phyloP scores from a whole-genome alignment of 2,888 invertebrate genomes.

The Sinopyrophorus schimmeli region DNA sequence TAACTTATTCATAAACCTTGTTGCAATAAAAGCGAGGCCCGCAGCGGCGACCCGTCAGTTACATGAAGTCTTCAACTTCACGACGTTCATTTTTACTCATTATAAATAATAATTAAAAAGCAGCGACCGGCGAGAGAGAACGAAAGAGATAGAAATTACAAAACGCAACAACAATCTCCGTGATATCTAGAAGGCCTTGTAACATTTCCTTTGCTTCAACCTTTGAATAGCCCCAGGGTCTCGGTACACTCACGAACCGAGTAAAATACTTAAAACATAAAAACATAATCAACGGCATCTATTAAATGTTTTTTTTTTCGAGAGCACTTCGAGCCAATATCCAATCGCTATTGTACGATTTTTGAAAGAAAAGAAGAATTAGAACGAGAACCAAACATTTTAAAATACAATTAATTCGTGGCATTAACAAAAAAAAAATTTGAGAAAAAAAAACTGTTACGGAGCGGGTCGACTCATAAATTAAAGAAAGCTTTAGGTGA shows the following conservation, averaged over 20 bases:
- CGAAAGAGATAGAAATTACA: conserved; percentile 42
- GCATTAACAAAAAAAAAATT: too few species aligned
- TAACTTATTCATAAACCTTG: conserved; percentile 43
- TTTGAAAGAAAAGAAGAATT: too few species aligned
- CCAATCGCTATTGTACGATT: too few species aligned
- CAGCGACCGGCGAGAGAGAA: conserved; percentile 28
- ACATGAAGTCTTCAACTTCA: conserved; percentile 52
- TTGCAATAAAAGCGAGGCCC: conserved; percentile 39
- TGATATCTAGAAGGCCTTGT: conserved; percentile 58
- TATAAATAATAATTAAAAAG: conserved; percentile 51
- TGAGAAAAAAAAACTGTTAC: too few species aligned
- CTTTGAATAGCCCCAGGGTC: conserved; percentile 51
- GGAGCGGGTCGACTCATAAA: too few species aligned
- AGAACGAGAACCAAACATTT: too few species aligned
- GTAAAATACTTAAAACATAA: conserved; percentile 19
- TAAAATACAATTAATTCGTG: too few species aligned
- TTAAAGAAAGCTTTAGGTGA: too few species aligned
- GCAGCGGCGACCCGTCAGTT: conserved; percentile 52
- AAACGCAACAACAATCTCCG: conserved; percentile 55
- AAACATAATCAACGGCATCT: conserved; percentile 10
- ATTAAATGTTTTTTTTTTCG: too few species aligned
- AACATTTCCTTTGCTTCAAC: conserved; percentile 55
- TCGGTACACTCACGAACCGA: conserved; percentile 25
- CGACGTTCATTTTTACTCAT: conserved; percentile 51
- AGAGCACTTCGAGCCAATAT: too few species aligned